Base-by-base conservation (phyloP, 2,888 invertebrate genomes). In the Apotomis turbidana region DNA sequence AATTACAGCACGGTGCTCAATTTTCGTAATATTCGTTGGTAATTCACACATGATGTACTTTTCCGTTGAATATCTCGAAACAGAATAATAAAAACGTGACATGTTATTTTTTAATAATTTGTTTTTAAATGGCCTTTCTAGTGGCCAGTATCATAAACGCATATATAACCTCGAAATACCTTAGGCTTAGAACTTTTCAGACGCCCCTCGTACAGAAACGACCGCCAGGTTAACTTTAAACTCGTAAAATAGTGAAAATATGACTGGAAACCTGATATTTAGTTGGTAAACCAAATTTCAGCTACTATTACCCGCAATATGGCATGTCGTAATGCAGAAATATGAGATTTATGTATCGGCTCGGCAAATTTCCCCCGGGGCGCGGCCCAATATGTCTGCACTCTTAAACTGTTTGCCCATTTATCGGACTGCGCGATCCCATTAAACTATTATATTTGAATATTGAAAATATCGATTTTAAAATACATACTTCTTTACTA, bases 331-430 rank as follows among this genome's bases (percentile, higher is more conserved):
- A 74, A 63, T 74, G 71, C 63, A 71, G 74, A 71, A 74, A 74
- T 74, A 71, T 71, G 71, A 74, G 71, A 74, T 74, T 63, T 71
- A 68, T 74, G 68, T 62, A 63, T 68, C 69, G 64, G 74, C 59
- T 72, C 55, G 52, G 68, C 66, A 74, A 71, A 74, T 74, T 74
- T 74, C 74, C 74, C 74, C 44, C 9, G 74, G 69, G 74, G 51
- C 60, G 52, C 57, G 51, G 63, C 54, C 74, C 63, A 60, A 64
- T 68, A 72, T 57, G 74, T 69, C 59, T 69, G 71, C 71, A 71
- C 71, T 71, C 71, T 74, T 74, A 74, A 74, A 74, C 69, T 72
- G 74, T 74, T 74, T 72, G 66, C 69, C 66, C 51, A 60, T 68
- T 72, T 68, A 68, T 62, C 66, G 70, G 51, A 59, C 62, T 63